These are phyloP conservation scores for Hydropotes inermis DNA, from an alignment of 2,113 vertebrate genomes.

Conservation along the genomic window DNA sequence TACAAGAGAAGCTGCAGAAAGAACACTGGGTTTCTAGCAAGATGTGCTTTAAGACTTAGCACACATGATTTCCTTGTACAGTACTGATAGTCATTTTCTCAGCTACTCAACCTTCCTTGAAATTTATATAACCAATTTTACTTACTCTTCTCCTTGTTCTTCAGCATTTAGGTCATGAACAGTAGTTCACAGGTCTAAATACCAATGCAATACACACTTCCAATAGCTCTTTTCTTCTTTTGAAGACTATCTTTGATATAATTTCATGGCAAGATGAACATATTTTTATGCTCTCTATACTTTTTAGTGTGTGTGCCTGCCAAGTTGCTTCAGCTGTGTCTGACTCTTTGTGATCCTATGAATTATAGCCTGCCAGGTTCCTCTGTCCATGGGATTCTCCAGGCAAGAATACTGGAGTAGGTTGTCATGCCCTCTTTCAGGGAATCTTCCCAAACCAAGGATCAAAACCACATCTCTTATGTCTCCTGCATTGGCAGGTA, in stretches of 20 bases:
- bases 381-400: neutral
- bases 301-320: neutral
- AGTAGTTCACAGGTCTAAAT: conserved; percentile 2
- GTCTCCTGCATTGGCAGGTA: neutral
- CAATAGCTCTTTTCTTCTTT: neutral
- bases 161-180: neutral
- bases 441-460: neutral
- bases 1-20: neutral
- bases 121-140: neutral
- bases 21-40: neutral
- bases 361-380: neutral
- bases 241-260: neutral
- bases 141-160: neutral
- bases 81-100: neutral
- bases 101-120: neutral
- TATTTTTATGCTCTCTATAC: neutral
- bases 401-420: neutral
- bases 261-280: neutral
- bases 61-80: neutral
- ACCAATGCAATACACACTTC: neutral
- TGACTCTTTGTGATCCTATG: neutral
- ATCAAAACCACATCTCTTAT: neutral
- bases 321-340: neutral
- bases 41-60: neutral
- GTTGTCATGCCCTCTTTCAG: neutral